A percentile compares a stretch with the other conserved stretches of the same genome.
Evolutionary conservation across 2,797 vertebrate genomes (phyloP).

Genomic region (Todus mexicanus): DNA sequence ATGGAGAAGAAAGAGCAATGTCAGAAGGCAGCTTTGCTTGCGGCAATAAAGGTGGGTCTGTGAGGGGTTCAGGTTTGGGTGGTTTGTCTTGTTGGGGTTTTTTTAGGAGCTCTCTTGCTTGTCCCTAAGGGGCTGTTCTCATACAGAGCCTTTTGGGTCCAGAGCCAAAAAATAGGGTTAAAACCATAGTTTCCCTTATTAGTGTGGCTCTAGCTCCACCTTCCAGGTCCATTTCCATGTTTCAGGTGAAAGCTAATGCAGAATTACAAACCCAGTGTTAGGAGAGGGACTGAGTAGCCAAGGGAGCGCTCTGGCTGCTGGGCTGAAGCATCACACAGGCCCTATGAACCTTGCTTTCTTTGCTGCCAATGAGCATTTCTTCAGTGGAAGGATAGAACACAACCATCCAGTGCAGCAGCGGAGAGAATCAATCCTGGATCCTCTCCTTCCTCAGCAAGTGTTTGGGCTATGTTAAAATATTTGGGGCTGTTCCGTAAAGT

Average conservation of each 20-base stretch:
- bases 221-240: background rate
- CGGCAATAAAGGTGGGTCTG: slow-evolving; percentile 73
- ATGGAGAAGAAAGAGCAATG: slow-evolving; percentile 80
- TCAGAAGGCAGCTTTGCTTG: slow-evolving; percentile 78
- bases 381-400: background rate
- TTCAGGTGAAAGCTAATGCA: background rate
- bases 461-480: background rate
- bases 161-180: background rate
- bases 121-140: background rate
- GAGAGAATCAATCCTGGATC: background rate
- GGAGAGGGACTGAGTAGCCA: background rate
- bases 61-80: background rate
- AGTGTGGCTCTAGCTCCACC: background rate
- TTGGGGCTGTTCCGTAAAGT: fast-evolving
- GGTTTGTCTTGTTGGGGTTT: background rate
- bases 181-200: background rate
- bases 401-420: background rate
- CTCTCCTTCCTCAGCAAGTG: background rate
- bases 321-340: background rate
- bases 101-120: background rate
- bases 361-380: background rate
- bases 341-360: background rate
- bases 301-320: background rate
- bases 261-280: background rate
- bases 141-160: background rate